These are phyloP conservation scores for Pardosa pseudoannulata DNA, from an alignment of 2,888 invertebrate species.

Conservation along the genomic window DNA sequence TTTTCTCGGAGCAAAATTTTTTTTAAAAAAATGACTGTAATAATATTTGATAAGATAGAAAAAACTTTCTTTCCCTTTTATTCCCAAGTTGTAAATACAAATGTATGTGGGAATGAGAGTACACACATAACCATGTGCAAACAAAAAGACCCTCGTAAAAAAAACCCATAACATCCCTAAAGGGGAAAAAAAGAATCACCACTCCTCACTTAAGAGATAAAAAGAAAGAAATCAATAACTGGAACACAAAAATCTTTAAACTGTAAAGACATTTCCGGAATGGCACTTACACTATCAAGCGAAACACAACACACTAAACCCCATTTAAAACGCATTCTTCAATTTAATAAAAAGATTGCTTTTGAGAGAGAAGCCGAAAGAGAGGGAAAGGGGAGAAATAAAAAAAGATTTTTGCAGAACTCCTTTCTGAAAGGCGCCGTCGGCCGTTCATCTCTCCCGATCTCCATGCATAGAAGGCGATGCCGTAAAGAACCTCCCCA, in stretches of 20 bases:
- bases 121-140: no score
- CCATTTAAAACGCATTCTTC: conserved; percentile 31
- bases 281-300: not conserved
- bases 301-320: conserved; percentile 1
- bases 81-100: no score
- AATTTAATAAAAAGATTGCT: conserved; percentile 24
- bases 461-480: conserved; percentile 21
- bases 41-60: no score
- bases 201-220: no score
- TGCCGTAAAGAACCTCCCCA: conserved; percentile 4
- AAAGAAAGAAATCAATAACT: not conserved
- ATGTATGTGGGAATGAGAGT: no score
- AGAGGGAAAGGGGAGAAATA: not conserved
- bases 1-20: no score
- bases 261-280: not conserved
- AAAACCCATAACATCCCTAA: no score
- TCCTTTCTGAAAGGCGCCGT: conserved; percentile 6
- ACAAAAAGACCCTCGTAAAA: no score
- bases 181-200: not conserved
- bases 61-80: no score
- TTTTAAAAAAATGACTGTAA: no score
- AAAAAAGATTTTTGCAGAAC: no score
- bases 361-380: not conserved
- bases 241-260: conserved; percentile 10
- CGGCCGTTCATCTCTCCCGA: conserved; percentile 4